Evolutionary conservation across 92 coral and sea anemone species (phyloP), one percentile per base, ranked within the genome.

Genomic region (Nematostella vectensis): DNA sequence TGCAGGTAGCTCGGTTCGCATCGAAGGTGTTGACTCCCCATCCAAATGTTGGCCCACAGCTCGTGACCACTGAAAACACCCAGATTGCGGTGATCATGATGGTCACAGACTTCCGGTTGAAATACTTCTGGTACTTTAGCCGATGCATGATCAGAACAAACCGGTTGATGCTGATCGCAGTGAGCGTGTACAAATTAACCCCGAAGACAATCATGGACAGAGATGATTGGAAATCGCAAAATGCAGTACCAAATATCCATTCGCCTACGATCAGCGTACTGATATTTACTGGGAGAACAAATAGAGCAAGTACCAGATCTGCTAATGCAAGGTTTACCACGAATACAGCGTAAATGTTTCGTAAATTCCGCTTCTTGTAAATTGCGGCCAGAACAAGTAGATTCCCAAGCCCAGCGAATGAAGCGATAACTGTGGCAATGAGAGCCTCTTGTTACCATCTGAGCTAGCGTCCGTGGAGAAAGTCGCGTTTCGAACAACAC

Each of bases 91-190:
- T 25, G 28, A 77, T 59, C 4, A 71, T 64, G 18, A 49, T 43
- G 19, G 27, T 21, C 0, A 77, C 79, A 12, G 62, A 15, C n/a
- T 36, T 77, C 79, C 55, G 48, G 56, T 26, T 40, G 47, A 63
- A 71, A 15, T 31, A 15, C 16, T 2, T 16, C 19, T 23, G 47
- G 21, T 77, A 77, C 47, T 44, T 64, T 37, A 26, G 31, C 11
- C 63, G 78, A 47, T 58, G 45, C 12, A 62, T 54, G 27, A 77
- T 47, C 0, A 58, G 47, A 25, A 77, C 13, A 17, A 54, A 71
- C 17, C 83, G 66, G 50, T 65, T 77, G 29, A 77, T 47, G 47
- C 79, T 77, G 67, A 77, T 71, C 3, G 79, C 62, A 0, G 79
- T 77, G 4, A 77, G 29, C 11, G 79, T 64, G 38, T 70, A 50